These are phyloP conservation scores for Crocallis elinguaria DNA, from an alignment of 2,888 invertebrate species.

Conservation along the genomic window DNA sequence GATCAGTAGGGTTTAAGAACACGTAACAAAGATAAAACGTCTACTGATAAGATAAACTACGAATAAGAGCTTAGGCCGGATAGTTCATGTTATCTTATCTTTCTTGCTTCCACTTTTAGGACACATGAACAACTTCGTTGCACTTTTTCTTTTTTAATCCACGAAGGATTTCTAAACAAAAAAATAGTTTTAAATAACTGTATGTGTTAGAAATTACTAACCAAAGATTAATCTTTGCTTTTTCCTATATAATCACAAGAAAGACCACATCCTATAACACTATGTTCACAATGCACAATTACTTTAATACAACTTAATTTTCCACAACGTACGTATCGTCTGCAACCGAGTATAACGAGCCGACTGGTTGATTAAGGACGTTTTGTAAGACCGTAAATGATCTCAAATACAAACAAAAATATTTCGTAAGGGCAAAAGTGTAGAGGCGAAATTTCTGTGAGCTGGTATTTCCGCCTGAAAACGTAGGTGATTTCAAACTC, in stretches of 20 bases:
- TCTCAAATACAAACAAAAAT: constrained; percentile 49
- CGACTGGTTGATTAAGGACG: constrained; percentile 68
- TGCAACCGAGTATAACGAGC: constrained; percentile 55
- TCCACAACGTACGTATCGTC: constrained; percentile 41
- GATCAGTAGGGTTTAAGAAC: constrained; percentile 4
- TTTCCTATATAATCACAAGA: background rate
- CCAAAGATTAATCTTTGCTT: background rate
- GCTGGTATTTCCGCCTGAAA: constrained; percentile 52
- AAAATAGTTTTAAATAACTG: too few species aligned
- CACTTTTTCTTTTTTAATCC: too few species aligned
- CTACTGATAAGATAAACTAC: constrained; percentile 23
- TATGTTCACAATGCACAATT: constrained; percentile 2
- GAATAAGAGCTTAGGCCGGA: constrained; percentile 11
- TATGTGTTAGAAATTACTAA: too few species aligned
- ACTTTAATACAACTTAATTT: constrained; percentile 34
- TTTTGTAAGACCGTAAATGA: constrained; percentile 59
- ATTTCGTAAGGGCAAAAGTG: constrained; percentile 43
- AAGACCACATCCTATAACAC: background rate
- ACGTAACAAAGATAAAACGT: constrained; percentile 12
- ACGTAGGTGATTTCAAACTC: constrained; percentile 61
- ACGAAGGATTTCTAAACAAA: background rate
- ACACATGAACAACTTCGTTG: background rate
- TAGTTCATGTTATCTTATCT: constrained; percentile 27
- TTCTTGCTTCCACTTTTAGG: background rate
- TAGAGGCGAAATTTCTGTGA: constrained; percentile 51